Evolutionary conservation across 2,888 invertebrate species (phyloP).

Genomic region (Furcula furcula): DNA sequence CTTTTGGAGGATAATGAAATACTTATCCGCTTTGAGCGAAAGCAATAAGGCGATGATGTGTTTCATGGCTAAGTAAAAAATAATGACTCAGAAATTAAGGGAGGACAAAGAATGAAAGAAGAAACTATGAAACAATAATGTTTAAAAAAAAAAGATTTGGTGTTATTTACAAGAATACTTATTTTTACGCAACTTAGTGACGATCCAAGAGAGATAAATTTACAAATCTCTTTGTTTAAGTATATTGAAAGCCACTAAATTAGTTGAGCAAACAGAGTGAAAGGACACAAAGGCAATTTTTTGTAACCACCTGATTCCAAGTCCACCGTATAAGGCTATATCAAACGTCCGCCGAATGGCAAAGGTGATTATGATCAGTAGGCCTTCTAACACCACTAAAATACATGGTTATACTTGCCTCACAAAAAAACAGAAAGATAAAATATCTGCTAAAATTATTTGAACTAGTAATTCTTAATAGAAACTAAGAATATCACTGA

Average conservation of each 20-base stretch:
- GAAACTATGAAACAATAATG: too few species aligned
- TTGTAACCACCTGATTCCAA: conserved; percentile 59
- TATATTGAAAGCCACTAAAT: conserved; percentile 1
- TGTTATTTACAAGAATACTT: too few species aligned
- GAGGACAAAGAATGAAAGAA: too few species aligned
- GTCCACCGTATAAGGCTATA: conserved; percentile 54
- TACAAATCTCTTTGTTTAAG: too few species aligned
- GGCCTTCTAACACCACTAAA: conserved; percentile 33
- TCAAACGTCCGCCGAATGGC: conserved; percentile 61
- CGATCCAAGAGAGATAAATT: too few species aligned
- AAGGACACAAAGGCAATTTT: conserved; percentile 49
- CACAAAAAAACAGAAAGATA: conserved; percentile 5
- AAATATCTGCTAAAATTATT: not conserved
- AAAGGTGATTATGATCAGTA: conserved; percentile 65
- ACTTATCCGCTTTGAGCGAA: conserved; percentile 21
- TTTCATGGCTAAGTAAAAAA: conserved; percentile 3
- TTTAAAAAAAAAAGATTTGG: too few species aligned
- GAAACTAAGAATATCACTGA: not conserved
- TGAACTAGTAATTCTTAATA: too few species aligned
- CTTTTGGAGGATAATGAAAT: conserved; percentile 19
- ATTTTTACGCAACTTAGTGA: too few species aligned
- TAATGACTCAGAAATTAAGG: conserved; percentile 2
- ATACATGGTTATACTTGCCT: conserved; percentile 39
- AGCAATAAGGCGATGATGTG: conserved; percentile 10
- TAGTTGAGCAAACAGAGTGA: conserved; percentile 13